Conservation (phyloP, 64 coral and sea anemone species). For the Actinia equina region DNA sequence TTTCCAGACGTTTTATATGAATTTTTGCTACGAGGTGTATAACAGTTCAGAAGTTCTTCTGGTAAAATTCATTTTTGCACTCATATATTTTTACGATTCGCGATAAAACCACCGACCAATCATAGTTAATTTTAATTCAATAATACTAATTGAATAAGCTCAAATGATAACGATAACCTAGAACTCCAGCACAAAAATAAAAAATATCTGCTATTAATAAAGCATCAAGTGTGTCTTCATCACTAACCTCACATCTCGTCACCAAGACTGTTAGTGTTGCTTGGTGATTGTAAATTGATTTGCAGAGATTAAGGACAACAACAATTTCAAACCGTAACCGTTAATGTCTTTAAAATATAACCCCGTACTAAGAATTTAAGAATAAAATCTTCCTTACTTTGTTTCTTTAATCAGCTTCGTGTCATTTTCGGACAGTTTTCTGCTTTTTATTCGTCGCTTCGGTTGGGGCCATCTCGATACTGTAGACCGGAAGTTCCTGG, state of each 20-base stretch:
- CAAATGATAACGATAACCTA: neutral
- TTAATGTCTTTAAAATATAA: neutral
- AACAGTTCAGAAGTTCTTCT: neutral
- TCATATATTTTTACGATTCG: neutral
- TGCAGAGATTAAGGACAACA: neutral
- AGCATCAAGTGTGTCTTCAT: neutral
- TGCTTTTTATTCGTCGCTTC: constrained; percentile 23
- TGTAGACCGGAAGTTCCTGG: constrained; percentile 4
- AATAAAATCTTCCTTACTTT: neutral
- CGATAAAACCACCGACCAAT: neutral
- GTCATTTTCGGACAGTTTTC: constrained; percentile 1
- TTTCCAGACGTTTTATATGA: neutral
- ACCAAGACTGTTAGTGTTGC: neutral
- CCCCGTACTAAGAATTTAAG: neutral
- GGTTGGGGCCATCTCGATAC: constrained; percentile 59
- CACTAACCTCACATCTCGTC: neutral
- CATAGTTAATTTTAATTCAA: neutral
- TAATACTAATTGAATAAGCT: neutral
- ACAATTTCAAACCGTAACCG: neutral
- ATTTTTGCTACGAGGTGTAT: neutral
- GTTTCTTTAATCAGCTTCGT: neutral
- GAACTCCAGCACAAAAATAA: neutral
- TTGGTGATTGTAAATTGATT: neutral
- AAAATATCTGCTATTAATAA: neutral
- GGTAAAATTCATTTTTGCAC: neutral